A percentile compares a stretch with the other conserved stretches of the same genome.
These are phyloP conservation scores for Balearica regulorum DNA, from an alignment of 2,797 vertebrate genomes.

Conservation along the genomic window DNA sequence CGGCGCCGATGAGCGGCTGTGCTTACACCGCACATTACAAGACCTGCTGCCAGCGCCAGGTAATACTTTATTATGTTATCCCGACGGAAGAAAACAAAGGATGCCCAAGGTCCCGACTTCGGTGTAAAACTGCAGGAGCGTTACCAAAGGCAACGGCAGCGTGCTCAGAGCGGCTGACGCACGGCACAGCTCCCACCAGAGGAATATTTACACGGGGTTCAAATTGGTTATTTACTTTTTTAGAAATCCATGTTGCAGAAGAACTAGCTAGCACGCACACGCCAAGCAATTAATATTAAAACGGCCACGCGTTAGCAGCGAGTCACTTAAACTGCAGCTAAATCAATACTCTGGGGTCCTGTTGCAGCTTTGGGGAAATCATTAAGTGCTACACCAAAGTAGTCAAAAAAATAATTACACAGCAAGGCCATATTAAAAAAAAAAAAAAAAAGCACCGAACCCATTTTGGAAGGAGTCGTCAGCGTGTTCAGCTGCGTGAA, in stretches of 20 bases:
- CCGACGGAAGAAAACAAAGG: conserved; percentile 48
- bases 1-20: background rate
- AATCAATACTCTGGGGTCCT: conserved; percentile 29
- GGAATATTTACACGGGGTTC: conserved; percentile 34
- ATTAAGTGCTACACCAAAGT: conserved; percentile 33
- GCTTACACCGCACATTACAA: conserved; percentile 31
- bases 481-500: background rate
- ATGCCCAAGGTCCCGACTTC: conserved; percentile 38
- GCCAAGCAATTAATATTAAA: conserved; percentile 33
- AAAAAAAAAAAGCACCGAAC: background rate
- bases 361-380: conserved; percentile 65
- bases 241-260: background rate
- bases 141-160: conserved; percentile 36
- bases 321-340: conserved; percentile 16
- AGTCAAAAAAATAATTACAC: conserved; percentile 46
- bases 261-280: background rate
- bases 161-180: background rate
- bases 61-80: conserved; percentile 35
- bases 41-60: background rate
- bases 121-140: conserved; percentile 2
- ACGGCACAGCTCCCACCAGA: conserved; percentile 6
- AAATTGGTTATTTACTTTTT: conserved; percentile 46
- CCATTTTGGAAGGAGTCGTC: background rate
- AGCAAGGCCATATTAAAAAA: background rate
- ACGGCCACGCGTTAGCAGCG: background rate